Evolutionary conservation across 1,140 invertebrate species (phyloP).

Genomic region (Idris sp.): DNA sequence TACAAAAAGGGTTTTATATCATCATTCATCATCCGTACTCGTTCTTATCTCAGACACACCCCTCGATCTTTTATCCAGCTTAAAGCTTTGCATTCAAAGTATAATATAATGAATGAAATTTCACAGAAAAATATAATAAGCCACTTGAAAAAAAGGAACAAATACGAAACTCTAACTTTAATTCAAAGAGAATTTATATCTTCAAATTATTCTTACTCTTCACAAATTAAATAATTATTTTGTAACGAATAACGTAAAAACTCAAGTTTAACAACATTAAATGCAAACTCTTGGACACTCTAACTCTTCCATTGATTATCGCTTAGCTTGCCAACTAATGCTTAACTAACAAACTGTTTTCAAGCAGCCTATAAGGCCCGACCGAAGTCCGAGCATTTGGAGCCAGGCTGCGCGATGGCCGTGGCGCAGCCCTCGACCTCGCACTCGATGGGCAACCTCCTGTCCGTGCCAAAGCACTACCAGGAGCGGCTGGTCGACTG

Average conservation of each 20-base stretch:
- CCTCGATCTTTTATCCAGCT: slow-evolving; percentile 26
- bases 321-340: slow-evolving; percentile 71
- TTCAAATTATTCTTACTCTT: too few relatives aligned
- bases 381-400: slow-evolving; percentile 76
- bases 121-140: too few relatives aligned
- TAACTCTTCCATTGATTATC: too few relatives aligned
- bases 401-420: slow-evolving; percentile 65
- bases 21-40: slow-evolving; percentile 3
- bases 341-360: slow-evolving; percentile 75
- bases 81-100: slow-evolving; percentile 38
- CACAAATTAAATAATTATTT: too few relatives aligned
- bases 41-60: slow-evolving; percentile 11
- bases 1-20: slow-evolving; percentile 17
- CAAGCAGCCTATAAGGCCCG: slow-evolving; percentile 75
- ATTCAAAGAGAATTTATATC: too few relatives aligned
- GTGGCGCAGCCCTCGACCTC: slow-evolving; percentile 69
- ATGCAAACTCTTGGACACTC: too few relatives aligned
- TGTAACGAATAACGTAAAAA: too few relatives aligned
- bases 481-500: slow-evolving; percentile 67
- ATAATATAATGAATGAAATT: slow-evolving; percentile 7
- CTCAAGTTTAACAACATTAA: too few relatives aligned
- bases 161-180: too few relatives aligned
- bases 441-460: slow-evolving; percentile 75
- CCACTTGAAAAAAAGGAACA: too few relatives aligned
- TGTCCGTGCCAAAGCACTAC: slow-evolving; percentile 72